Evolutionary conservation across 2,113 vertebrate genomes (phyloP), one percentile per base, ranked within the genome.

Genomic region (Chaetodon auriga): DNA sequence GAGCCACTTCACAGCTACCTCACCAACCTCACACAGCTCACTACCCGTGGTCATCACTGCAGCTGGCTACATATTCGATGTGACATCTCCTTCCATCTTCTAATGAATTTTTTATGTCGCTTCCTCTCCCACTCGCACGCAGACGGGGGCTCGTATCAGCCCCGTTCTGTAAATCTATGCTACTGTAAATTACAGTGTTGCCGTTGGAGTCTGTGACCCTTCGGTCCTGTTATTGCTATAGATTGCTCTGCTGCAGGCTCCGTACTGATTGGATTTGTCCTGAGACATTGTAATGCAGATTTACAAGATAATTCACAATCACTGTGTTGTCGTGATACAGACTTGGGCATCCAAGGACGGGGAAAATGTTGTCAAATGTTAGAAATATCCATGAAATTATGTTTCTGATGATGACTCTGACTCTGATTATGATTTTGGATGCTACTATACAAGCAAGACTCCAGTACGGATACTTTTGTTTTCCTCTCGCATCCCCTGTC

Each of bases 101-200:
- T 84, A 88, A 94, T 96, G 91, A 92, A 96, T 95, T 95, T 95
- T 95, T 95, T 89, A 95, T 95, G 86, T 86, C 73, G 83, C 87
- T 82, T 86, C 88, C 90, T 89, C 80, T 90, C 69, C 68, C 75
- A 12, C 85, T 89, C 84, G 65, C 87, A 88, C 70, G 77, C 88
- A 87, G 76, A 86, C 55, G n/a, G 81, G 16, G 54, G 62, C 51
- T 82, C 7, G 15, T 68, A 78, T 78, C 80, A 68, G 72, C 48
- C 46, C 71, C 12, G 38, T 49, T 82, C 84, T 72, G 82, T 84
- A 77, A 66, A 87, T 79, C 78, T 51, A 63, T 66, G 79, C 68
- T 45, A 30, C 65, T 57, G 83, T 75, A 88, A 90, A 85, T 74
- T 81, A 82, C 80, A 54, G 63, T 0, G 74, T 73, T 83, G 68